Evolutionary conservation across 2,113 vertebrate species (phyloP).

Genomic region (Geococcyx californianus): DNA sequence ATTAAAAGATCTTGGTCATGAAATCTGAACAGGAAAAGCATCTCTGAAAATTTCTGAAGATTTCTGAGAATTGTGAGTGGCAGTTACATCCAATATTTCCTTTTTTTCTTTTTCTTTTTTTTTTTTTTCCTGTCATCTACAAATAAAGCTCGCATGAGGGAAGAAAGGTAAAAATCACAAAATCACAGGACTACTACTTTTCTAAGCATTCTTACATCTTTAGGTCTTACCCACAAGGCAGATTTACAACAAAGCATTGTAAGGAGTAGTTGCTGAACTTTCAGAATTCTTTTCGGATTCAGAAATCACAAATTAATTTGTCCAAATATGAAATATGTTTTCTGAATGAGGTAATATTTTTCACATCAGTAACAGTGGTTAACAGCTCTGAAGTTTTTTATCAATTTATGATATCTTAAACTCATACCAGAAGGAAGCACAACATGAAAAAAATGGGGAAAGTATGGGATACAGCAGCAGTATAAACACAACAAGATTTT

Average conservation of each 20-base stretch:
- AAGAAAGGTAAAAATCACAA: not conserved
- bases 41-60: not conserved
- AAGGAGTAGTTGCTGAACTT: not conserved
- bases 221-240: fast-evolving
- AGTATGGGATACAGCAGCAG: not conserved
- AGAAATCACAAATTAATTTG: not conserved
- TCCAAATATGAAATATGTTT: not conserved
- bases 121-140: not conserved
- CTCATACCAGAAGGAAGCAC: constrained; percentile 12
- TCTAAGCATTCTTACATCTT: not conserved
- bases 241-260: not conserved
- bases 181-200: not conserved
- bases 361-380: not conserved
- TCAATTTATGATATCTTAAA: not conserved
- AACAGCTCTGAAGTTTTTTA: not conserved
- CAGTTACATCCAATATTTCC: not conserved
- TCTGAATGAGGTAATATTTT: not conserved
- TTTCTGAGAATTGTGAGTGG: not conserved
- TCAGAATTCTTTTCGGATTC: not conserved
- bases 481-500: not conserved
- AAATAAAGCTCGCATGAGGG: not conserved
- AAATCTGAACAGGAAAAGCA: not conserved
- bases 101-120: not conserved
- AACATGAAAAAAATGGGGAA: constrained; percentile 17
- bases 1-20: not conserved